phyloP scores from a whole-genome alignment of 2,797 vertebrate genomes.

The Alectoris magna region DNA sequence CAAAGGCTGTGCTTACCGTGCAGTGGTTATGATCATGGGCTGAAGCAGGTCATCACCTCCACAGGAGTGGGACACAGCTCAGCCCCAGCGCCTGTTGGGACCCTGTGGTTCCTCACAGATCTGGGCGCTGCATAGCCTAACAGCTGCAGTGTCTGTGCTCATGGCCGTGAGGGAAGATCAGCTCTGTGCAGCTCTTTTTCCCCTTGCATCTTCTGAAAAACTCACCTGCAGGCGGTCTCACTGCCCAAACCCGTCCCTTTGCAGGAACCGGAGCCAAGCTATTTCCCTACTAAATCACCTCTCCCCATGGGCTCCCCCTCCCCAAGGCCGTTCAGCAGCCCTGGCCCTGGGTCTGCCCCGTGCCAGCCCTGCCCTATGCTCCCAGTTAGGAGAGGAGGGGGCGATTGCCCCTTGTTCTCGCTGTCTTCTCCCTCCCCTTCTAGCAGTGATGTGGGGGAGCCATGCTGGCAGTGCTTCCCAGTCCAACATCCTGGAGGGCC shows the following conservation, averaged over 20 bases:
- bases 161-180: not conserved
- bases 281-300: not conserved
- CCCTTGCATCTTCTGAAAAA: not conserved
- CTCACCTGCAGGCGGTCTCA: not conserved
- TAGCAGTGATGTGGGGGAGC: not conserved
- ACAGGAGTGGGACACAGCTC: not conserved
- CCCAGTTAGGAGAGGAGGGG: slow-evolving; percentile 73
- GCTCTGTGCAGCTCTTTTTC: not conserved
- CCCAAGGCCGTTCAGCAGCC: not conserved
- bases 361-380: slow-evolving; percentile 83
- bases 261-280: not conserved
- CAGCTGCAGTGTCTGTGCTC: not conserved
- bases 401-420: not conserved
- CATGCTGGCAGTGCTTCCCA: not conserved
- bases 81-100: not conserved
- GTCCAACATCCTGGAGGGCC: not conserved
- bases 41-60: not conserved
- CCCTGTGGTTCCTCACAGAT: not conserved
- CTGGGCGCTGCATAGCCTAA: slow-evolving; percentile 6
- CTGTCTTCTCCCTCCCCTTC: not conserved
- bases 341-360: slow-evolving; percentile 78
- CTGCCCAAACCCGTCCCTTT: not conserved
- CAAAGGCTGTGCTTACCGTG: slow-evolving; percentile 1
- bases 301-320: not conserved
- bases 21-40: not conserved